Percentiles rank a stretch among this genome's conserved stretches.
phyloP scores from a whole-genome alignment of 2,113 vertebrate species.

The Lepus timidus region DNA sequence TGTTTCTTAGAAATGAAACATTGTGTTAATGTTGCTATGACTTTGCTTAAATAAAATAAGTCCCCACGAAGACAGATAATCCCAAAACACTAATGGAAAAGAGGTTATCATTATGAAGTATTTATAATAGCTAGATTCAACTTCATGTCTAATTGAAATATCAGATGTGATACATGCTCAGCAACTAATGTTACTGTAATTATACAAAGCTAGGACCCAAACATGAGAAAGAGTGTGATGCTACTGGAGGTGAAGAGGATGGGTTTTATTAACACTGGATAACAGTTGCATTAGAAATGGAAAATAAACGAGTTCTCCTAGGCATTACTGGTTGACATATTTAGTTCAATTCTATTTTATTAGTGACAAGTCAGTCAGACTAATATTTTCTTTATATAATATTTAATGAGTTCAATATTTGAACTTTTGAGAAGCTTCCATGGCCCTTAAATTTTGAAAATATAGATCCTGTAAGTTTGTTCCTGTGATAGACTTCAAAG shows the following conservation, averaged over 20 bases:
- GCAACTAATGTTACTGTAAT: not conserved
- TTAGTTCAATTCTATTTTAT: slow-evolving; percentile 41
- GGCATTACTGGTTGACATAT: not conserved
- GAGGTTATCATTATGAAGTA: slow-evolving; percentile 28
- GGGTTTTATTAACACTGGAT: not conserved
- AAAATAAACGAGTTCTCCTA: slow-evolving; percentile 44
- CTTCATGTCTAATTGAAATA: slow-evolving; percentile 52
- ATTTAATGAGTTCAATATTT: not conserved
- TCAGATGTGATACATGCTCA: slow-evolving; percentile 14
- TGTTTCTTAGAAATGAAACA: slow-evolving; percentile 52
- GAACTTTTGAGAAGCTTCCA: slow-evolving; percentile 22
- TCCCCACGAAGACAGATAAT: slow-evolving; percentile 30
- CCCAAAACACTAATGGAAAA: slow-evolving; percentile 2
- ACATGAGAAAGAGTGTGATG: not conserved
- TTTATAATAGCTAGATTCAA: not conserved
- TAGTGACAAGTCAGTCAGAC: not conserved
- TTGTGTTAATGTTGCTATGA: not conserved
- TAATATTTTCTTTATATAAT: not conserved
- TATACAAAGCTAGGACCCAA: slow-evolving; percentile 4
- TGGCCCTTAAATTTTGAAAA: slow-evolving; percentile 44
- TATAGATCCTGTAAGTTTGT: not conserved
- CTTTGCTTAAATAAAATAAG: slow-evolving; percentile 42
- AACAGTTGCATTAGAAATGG: slow-evolving; percentile 6
- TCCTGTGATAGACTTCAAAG: slow-evolving; percentile 9
- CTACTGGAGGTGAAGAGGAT: not conserved